Conservation (phyloP, 2,888 invertebrate genomes). For the Agonopterix heracliana region DNA sequence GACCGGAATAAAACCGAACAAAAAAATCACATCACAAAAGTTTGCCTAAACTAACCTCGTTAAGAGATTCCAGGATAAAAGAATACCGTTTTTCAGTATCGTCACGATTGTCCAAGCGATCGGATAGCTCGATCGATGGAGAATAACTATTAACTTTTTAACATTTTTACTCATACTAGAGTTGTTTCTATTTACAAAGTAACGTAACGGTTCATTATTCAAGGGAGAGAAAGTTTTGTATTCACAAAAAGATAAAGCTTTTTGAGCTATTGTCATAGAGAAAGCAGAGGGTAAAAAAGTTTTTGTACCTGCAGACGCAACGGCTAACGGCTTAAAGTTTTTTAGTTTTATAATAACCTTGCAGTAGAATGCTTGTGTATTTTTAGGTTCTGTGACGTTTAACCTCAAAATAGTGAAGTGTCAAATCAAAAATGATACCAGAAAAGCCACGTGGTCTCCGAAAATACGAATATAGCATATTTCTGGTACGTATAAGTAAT, state of each 20-base stretch:
- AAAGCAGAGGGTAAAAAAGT: constrained; percentile 57
- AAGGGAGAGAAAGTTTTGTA: constrained; percentile 59
- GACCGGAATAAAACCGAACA: constrained; percentile 63
- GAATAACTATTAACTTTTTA: constrained; percentile 45
- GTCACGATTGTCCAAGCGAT: constrained; percentile 68
- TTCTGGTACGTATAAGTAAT: no score
- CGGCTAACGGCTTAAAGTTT: constrained; percentile 51
- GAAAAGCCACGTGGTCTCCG: no score
- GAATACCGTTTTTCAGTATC: constrained; percentile 74
- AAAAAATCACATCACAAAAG: constrained; percentile 72
- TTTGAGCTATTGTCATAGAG: constrained; percentile 59
- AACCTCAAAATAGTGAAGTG: constrained; percentile 2
- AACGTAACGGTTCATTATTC: constrained; percentile 41
- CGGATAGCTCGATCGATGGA: constrained; percentile 65
- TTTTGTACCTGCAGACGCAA: constrained; percentile 55
- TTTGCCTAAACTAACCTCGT: constrained; percentile 76
- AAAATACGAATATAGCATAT: no score
- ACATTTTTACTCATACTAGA: constrained; percentile 24
- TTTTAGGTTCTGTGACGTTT: constrained; percentile 1
- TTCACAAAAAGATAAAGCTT: constrained; percentile 45
- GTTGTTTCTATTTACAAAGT: constrained; percentile 14
- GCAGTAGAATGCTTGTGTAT: constrained; percentile 52
- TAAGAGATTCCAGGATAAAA: constrained; percentile 74
- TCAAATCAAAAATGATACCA: not conserved
- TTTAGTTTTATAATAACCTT: constrained; percentile 58